Conservation (phyloP, 2,113 vertebrate species). For the Bubalus kerabau region DNA sequence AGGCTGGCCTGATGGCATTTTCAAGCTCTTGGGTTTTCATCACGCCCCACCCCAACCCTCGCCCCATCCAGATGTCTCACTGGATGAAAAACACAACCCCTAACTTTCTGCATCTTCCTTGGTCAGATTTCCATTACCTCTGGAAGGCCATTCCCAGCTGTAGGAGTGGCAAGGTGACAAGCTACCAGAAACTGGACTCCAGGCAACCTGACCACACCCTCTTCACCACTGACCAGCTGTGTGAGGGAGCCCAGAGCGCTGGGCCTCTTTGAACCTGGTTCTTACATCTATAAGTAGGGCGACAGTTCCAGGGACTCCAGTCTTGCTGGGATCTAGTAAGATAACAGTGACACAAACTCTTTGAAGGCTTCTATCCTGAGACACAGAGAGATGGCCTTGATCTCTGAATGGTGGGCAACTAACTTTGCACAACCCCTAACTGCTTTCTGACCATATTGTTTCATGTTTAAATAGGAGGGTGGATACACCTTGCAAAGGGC, state of each 20-base stretch:
- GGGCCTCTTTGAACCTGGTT: neutral
- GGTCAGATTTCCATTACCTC: neutral
- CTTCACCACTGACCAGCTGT: neutral
- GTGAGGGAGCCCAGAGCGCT: neutral
- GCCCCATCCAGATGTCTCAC: neutral
- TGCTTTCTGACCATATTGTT: neutral
- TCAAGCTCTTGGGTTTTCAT: neutral
- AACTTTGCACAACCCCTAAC: neutral
- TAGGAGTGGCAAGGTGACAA: no score
- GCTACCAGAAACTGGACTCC: neutral
- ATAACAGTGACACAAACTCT: neutral
- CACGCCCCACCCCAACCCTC: fast-evolving
- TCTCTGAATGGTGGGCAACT: neutral
- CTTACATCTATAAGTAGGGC: neutral
- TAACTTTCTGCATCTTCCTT: neutral
- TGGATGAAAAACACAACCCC: neutral
- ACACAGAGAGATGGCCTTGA: no score
- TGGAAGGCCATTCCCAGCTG: neutral
- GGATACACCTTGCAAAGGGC: neutral
- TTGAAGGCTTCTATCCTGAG: neutral
- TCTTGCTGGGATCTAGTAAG: neutral
- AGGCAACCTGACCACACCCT: neutral
- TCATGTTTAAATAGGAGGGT: neutral
- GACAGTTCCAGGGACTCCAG: neutral
- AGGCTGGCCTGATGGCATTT: neutral